A percentile compares a stretch with the other conserved stretches of the same genome.
Evolutionary conservation across 1,140 invertebrate species (phyloP).

Genomic region (Drosophila funebris): DNA sequence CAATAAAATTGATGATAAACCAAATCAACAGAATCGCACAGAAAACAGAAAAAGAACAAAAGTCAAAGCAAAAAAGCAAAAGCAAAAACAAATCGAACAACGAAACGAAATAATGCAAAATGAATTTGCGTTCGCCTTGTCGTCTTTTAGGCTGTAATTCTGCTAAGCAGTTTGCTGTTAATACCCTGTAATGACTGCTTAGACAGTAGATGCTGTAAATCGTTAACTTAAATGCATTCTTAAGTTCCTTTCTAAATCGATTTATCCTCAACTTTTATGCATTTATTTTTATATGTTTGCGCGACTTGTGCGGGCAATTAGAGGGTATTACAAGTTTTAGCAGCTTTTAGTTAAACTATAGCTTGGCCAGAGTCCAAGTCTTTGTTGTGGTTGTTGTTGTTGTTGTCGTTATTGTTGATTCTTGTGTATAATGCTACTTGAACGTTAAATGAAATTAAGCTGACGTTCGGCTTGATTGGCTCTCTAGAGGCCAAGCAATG

Average conservation of each 20-base stretch:
- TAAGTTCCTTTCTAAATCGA: background rate
- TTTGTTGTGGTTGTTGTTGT: slow-evolving; percentile 4
- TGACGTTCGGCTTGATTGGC: slow-evolving; percentile 75
- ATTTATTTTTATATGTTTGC: background rate
- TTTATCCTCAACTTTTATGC: too few species aligned
- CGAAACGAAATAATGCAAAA: slow-evolving; percentile 68
- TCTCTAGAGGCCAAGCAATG: slow-evolving; percentile 66
- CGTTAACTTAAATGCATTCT: background rate
- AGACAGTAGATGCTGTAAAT: slow-evolving; percentile 7
- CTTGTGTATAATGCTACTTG: slow-evolving; percentile 65
- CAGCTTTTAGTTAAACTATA: background rate
- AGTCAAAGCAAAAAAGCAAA: slow-evolving; percentile 10
- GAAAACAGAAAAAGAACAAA: slow-evolving; percentile 26
- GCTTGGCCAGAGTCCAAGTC: slow-evolving; percentile 2
- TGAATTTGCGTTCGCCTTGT: slow-evolving; percentile 56
- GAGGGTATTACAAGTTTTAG: slow-evolving; percentile 21
- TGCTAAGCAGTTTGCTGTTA: slow-evolving; percentile 34
- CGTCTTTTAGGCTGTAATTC: slow-evolving; percentile 48
- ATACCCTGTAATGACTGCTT: slow-evolving; percentile 41
- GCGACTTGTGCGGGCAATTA: background rate
- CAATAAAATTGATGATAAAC: slow-evolving; percentile 82
- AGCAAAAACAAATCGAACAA: slow-evolving; percentile 27
- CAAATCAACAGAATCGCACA: slow-evolving; percentile 53
- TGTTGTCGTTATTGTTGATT: slow-evolving; percentile 26
- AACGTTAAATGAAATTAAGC: slow-evolving; percentile 76